Percentiles rank a stretch among this genome's conserved stretches.
These are phyloP conservation scores for Lutjanus erythropterus DNA, from an alignment of 2,113 vertebrate species.

Conservation along the genomic window DNA sequence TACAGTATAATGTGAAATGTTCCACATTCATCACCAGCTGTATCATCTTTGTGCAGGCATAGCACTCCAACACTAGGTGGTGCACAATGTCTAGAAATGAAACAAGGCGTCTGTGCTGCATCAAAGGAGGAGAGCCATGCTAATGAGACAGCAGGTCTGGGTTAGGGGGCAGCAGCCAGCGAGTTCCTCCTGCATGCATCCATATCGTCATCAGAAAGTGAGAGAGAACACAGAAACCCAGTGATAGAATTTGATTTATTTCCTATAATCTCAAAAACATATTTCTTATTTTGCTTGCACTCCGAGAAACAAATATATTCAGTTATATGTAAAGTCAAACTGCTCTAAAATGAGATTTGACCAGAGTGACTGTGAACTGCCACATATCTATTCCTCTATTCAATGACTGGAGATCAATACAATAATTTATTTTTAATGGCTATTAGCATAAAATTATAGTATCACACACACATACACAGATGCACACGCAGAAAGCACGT, in stretches of 20 bases:
- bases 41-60: background rate
- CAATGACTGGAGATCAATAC: constrained; percentile 49
- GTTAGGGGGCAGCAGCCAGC: background rate
- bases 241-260: constrained; percentile 90
- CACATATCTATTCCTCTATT: constrained; percentile 30
- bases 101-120: background rate
- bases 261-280: constrained; percentile 89
- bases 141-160: background rate
- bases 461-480: constrained; percentile 67
- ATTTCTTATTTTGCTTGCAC: constrained; percentile 86
- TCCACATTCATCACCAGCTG: background rate
- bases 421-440: constrained; percentile 71
- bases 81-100: background rate
- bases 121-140: background rate
- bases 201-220: background rate
- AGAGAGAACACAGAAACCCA: constrained; percentile 50
- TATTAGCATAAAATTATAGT: constrained; percentile 61
- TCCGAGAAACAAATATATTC: constrained; percentile 84
- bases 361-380: constrained; percentile 31
- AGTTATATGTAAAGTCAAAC: constrained; percentile 64
- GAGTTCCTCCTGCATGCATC: background rate
- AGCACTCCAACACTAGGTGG: constrained; percentile 53
- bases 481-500: constrained; percentile 47
- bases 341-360: constrained; percentile 53
- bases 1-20: background rate